Conservation (phyloP, 2,888 invertebrate genomes). For the Pheosia gnoma region DNA sequence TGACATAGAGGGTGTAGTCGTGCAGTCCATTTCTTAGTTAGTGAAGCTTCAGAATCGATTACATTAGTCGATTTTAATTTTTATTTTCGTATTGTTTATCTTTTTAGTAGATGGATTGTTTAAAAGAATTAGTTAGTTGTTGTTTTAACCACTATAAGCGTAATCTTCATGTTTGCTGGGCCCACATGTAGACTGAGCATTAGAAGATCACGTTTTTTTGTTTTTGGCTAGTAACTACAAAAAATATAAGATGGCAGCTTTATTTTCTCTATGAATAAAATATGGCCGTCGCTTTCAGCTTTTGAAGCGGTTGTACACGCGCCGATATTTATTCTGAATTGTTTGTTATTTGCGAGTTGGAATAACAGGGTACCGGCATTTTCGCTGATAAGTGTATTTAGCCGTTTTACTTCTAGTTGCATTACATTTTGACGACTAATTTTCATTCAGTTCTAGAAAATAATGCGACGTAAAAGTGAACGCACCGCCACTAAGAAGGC, state of each 20-base stretch:
- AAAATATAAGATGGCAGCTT: no score
- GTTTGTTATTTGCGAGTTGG: background rate
- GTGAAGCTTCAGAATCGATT: no score
- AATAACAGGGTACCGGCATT: background rate
- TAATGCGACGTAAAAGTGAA: constrained; percentile 92
- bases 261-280: constrained; percentile 19
- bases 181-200: no score
- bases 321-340: constrained; percentile 11
- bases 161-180: no score
- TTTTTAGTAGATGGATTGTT: no score
- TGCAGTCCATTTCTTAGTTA: no score
- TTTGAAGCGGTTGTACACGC: constrained; percentile 30
- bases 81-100: no score
- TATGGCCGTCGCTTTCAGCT: constrained; percentile 35
- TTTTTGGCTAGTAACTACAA: no score
- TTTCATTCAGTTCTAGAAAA: constrained; percentile 41
- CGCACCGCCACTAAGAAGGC: constrained; percentile 85
- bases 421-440: background rate
- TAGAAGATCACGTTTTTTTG: no score
- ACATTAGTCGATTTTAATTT: no score
- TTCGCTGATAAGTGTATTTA: background rate
- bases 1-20: constrained; percentile 25
- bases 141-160: no score
- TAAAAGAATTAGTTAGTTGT: no score
- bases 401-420: background rate